phyloP scores from a whole-genome alignment of 2,113 vertebrate genomes.

The Sardina pilchardus region DNA sequence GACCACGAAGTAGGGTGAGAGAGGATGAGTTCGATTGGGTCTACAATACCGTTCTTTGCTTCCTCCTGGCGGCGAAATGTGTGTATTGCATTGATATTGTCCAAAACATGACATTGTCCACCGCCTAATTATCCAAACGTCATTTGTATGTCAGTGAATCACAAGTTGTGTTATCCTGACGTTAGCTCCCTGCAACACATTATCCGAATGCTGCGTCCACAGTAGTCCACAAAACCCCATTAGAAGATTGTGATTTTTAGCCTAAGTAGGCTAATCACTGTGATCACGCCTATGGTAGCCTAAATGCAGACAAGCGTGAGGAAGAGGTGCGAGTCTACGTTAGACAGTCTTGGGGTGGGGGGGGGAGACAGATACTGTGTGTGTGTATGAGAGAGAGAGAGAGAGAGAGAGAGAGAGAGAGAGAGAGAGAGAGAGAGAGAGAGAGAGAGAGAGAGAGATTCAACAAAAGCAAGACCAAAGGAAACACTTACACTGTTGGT shows the following conservation, averaged over 20 bases:
- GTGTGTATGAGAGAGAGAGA: too few species aligned
- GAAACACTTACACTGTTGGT: slow-evolving; percentile 51
- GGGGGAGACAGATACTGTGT: slow-evolving; percentile 14
- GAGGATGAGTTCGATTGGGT: not conserved
- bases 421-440: slow-evolving; percentile 14
- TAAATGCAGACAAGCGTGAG: not conserved
- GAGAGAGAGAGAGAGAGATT: not conserved
- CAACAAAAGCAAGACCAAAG: not conserved
- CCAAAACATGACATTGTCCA: not conserved
- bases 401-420: slow-evolving; percentile 16
- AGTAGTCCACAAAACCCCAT: not conserved
- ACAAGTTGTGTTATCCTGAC: not conserved
- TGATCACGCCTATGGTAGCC: not conserved
- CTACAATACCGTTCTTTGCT: not conserved
- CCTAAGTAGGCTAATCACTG: not conserved
- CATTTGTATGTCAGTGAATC: not conserved
- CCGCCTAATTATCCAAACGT: not conserved
- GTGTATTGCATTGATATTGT: not conserved
- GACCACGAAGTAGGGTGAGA: not conserved
- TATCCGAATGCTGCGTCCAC: not conserved
- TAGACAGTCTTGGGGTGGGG: not conserved
- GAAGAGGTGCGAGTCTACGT: slow-evolving; percentile 10
- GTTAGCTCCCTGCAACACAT: not conserved
- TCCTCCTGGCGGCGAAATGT: not conserved
- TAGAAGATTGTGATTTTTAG: not conserved